These are phyloP conservation scores for Labeo rohita DNA, from an alignment of 2,113 vertebrate species.

Conservation along the genomic window DNA sequence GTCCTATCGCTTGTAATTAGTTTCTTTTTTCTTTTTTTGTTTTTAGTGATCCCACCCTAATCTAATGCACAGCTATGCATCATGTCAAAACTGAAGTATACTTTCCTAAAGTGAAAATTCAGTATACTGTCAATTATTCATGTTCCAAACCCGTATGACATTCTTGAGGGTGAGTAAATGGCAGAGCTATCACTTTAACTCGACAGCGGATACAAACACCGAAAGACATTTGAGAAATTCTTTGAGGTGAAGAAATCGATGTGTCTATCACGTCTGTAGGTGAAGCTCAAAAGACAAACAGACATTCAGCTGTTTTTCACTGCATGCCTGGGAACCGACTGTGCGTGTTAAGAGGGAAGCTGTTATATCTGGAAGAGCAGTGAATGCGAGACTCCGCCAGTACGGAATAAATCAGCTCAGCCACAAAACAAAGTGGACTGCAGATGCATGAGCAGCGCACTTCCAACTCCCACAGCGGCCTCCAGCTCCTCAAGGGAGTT, in stretches of 20 bases:
- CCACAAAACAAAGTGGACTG: conserved; percentile 45
- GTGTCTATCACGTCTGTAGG: conserved; percentile 3
- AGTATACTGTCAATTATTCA: neutral
- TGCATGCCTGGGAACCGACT: conserved; percentile 60
- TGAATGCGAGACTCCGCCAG: conserved; percentile 58
- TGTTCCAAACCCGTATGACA: neutral
- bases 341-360: conserved; percentile 38
- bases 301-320: conserved; percentile 17
- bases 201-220: neutral
- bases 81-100: too few relatives aligned
- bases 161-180: neutral
- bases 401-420: conserved; percentile 52
- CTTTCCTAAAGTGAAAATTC: too few relatives aligned
- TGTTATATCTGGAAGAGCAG: conserved; percentile 46
- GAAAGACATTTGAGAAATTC: neutral
- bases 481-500: conserved; percentile 25
- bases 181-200: neutral
- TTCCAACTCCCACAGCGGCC: conserved; percentile 31
- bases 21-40: too few relatives aligned
- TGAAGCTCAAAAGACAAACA: conserved; percentile 3
- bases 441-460: neutral
- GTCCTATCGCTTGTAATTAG: too few relatives aligned
- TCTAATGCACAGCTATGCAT: too few relatives aligned
- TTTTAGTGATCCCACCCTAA: too few relatives aligned
- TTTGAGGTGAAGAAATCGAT: neutral